These are phyloP conservation scores for Linepithema humile DNA, from an alignment of 1,140 invertebrate species.

Conservation along the genomic window DNA sequence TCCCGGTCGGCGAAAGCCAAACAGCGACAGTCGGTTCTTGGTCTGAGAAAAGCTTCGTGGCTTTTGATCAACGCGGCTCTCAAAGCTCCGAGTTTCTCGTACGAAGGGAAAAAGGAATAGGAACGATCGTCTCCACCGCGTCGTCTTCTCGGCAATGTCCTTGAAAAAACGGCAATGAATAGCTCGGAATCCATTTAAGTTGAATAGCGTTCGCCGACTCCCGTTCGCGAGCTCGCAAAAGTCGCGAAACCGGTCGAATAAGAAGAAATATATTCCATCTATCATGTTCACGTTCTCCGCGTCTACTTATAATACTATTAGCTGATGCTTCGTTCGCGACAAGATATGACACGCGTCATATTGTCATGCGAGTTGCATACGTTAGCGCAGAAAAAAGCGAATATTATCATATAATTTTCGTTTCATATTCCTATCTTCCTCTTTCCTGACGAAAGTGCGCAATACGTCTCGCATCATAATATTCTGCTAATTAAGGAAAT, in stretches of 20 bases:
- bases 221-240: slow-evolving; percentile 43
- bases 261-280: slow-evolving; percentile 45
- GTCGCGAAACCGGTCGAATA: slow-evolving; percentile 45
- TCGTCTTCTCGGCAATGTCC: slow-evolving; percentile 13
- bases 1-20: slow-evolving; percentile 37
- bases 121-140: not conserved
- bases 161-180: slow-evolving; percentile 44
- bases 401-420: slow-evolving; percentile 6
- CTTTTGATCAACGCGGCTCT: slow-evolving; percentile 39
- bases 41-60: slow-evolving; percentile 34
- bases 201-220: slow-evolving; percentile 48
- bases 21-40: slow-evolving; percentile 27
- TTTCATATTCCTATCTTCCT: not conserved
- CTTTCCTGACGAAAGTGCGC: not conserved
- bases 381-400: too few relatives aligned
- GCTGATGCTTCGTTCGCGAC: not conserved
- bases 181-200: slow-evolving; percentile 63
- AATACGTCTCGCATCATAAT: not conserved
- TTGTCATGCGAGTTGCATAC: not conserved
- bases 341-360: not conserved
- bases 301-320: not conserved
- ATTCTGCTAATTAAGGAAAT: not conserved
- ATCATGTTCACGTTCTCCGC: slow-evolving; percentile 15
- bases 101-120: slow-evolving; percentile 18
- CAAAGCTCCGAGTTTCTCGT: slow-evolving; percentile 27